Conservation (phyloP, 2,888 invertebrate genomes). For the Bhutanitis thaidina region DNA sequence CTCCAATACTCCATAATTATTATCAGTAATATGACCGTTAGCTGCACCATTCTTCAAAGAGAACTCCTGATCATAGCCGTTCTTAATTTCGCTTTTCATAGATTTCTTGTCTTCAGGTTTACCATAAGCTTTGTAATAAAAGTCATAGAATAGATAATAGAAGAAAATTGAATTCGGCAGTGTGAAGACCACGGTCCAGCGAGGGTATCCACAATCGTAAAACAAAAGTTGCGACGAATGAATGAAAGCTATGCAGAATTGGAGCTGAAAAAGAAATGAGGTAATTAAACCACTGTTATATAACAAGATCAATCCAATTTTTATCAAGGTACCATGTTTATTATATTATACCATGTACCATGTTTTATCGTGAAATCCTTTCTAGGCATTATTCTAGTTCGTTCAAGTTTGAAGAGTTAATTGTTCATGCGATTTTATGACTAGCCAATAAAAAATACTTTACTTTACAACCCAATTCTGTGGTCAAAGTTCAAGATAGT, state of each 20-base stretch:
- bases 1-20: background rate
- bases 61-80: conserved; percentile 31
- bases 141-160: conserved; percentile 94
- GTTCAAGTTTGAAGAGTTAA: too few relatives aligned
- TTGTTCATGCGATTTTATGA: too few relatives aligned
- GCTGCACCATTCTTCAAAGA: conserved; percentile 35
- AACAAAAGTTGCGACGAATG: conserved; percentile 92
- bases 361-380: too few relatives aligned
- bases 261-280: conserved; percentile 90
- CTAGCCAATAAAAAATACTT: too few relatives aligned
- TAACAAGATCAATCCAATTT: too few relatives aligned
- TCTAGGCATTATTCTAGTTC: too few relatives aligned
- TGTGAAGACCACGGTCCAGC: conserved; percentile 90
- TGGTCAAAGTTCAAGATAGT: too few relatives aligned
- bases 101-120: conserved; percentile 46
- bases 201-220: conserved; percentile 93
- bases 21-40: conserved; percentile 29
- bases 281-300: too few relatives aligned
- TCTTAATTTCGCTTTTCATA: conserved; percentile 27
- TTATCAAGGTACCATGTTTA: too few relatives aligned
- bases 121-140: conserved; percentile 90
- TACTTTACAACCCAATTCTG: too few relatives aligned
- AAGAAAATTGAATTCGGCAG: conserved; percentile 95
- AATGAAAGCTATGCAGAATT: conserved; percentile 92
- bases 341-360: too few relatives aligned